Base-by-base conservation (phyloP, 2,797 vertebrate species). In the Nasua narica region DNA sequence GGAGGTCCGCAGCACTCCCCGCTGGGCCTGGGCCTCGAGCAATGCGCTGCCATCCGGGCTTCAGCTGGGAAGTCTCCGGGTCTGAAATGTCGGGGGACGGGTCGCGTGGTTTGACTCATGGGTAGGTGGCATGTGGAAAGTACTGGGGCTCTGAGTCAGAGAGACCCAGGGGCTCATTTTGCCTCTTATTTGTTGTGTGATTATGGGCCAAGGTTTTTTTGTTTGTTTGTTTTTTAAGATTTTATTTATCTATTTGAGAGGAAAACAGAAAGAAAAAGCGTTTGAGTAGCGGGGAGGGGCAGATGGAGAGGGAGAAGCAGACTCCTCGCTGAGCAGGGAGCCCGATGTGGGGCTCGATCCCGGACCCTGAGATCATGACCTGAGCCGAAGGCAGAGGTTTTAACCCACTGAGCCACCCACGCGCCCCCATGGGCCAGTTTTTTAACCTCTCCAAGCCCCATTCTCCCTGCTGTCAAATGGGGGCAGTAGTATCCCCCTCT, bases 151-250 rank as follows among this genome's bases (percentile, higher is more conserved):
- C 32, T 13, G 56, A 67, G 86, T 83, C 74, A 87, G 78, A 60
- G 85, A 40, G 35, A 67, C 62, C 67, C 0, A 0, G 52, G 83
- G 8, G 13, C 70, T 43, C 76, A 15, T 62, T 93, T 69, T 81
- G 32, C n/a, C 18, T 79, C 14, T 72, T 29, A 18, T 56, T 48
- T 92, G 43, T 95, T 90, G 79, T 91, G 84, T 56, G 54, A 48
- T n/a, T 29, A 4, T 8, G 40, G 72, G 79, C 58, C 27, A 25
- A 23, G 40, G 19, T 87, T 65, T 58, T n/a, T 35, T 76, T 58
- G 32, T 7, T 62, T 15, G 13, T 62, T 65, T 65, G 18, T 65
- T 35, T 67, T 67, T 65, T 18, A 67, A 67, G 65, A 35, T 35
- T 67, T 35, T 35, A 67, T 67, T 35, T 67, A 16, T 67, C n/a